Evolutionary conservation across 2,888 invertebrate species (phyloP).

Genomic region (Apotomis turbidana): DNA sequence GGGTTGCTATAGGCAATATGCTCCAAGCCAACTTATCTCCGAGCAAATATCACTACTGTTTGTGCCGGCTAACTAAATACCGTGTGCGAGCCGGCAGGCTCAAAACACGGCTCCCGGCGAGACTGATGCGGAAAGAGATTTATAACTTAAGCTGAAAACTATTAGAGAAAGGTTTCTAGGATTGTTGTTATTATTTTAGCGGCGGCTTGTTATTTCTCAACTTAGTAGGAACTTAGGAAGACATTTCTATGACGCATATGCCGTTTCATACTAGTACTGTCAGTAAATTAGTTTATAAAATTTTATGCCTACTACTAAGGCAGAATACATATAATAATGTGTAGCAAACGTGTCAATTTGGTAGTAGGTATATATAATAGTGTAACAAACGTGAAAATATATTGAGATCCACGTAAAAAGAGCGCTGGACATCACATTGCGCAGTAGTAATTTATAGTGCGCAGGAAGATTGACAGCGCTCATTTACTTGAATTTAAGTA

Average conservation of each 20-base stretch:
- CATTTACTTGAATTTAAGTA: no score
- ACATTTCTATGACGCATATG: not conserved
- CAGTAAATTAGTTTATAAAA: no score
- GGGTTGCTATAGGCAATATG: conserved; percentile 51
- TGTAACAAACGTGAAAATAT: no score
- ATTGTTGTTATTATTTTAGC: not conserved
- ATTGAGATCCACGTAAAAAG: no score
- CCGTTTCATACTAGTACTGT: not conserved
- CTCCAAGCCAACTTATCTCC: conserved; percentile 45
- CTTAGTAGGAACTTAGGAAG: not conserved
- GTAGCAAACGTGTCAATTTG: no score
- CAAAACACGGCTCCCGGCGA: conserved; percentile 21
- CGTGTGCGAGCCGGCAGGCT: conserved; percentile 27
- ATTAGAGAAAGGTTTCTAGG: conserved; percentile 5
- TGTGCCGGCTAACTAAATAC: conserved; percentile 48
- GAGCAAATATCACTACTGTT: conserved; percentile 48
- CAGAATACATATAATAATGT: no score
- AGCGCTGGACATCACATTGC: no score
- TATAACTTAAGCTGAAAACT: conserved; percentile 17
- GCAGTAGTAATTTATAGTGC: no score
- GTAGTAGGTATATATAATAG: no score
- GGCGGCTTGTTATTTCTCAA: not conserved
- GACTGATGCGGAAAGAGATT: conserved; percentile 17
- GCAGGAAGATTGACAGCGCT: no score
- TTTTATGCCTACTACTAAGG: no score